These are phyloP conservation scores for Leptinotarsa texana DNA, from an alignment of 1,140 invertebrate genomes.

Conservation along the genomic window DNA sequence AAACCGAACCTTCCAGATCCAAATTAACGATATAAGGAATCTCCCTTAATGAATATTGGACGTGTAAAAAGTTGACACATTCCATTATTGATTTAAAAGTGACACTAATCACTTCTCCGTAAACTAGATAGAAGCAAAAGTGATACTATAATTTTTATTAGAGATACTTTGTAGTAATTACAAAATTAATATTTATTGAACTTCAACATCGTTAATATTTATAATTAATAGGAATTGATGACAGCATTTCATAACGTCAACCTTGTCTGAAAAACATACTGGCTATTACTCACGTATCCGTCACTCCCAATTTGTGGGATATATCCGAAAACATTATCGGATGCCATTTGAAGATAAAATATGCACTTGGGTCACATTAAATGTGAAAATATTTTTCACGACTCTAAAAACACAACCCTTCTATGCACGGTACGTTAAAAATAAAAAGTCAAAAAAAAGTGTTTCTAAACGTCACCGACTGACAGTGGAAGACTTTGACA, in stretches of 20 bases:
- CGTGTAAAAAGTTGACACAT: too few relatives aligned
- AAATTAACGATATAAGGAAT: too few relatives aligned
- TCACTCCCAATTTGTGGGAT: conserved; percentile 47
- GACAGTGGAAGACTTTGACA: not conserved
- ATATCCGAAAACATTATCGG: conserved; percentile 52
- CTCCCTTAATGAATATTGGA: too few relatives aligned
- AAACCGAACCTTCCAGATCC: too few relatives aligned
- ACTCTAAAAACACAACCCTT: conserved; percentile 17
- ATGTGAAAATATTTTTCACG: conserved; percentile 23
- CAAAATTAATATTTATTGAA: conserved; percentile 16
- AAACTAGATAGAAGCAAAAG: not conserved
- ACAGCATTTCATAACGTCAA: conserved; percentile 13
- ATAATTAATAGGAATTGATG: conserved; percentile 21
- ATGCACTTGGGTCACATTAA: conserved; percentile 22
- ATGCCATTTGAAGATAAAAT: conserved; percentile 45
- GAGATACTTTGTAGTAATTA: conserved; percentile 13
- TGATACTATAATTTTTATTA: not conserved
- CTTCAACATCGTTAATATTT: conserved; percentile 7
- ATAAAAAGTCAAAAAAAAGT: not conserved
- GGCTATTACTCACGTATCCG: conserved; percentile 51
- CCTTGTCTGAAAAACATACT: conserved; percentile 8
- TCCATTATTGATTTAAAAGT: not conserved
- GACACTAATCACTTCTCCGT: not conserved
- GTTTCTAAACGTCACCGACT: not conserved
- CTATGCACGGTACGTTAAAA: not conserved